These are phyloP conservation scores for Enoplosus armatus DNA, from an alignment of 2,797 vertebrate species.

Conservation along the genomic window DNA sequence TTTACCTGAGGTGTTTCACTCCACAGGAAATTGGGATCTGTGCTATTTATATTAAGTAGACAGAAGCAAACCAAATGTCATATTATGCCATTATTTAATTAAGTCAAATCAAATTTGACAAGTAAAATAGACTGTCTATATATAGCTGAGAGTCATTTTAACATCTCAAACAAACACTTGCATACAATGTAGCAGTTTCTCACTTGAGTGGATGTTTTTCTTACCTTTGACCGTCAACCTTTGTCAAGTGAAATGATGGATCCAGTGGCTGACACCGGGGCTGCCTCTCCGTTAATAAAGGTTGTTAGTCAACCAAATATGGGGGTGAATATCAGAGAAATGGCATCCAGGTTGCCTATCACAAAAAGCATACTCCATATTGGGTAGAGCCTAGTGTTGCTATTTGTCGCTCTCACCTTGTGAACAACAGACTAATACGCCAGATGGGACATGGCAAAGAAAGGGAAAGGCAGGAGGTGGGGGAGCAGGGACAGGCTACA, in stretches of 20 bases:
- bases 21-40: constrained; percentile 28
- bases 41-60: constrained; percentile 27
- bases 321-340: constrained; percentile 74
- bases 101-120: background rate
- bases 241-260: constrained; percentile 65
- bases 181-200: background rate
- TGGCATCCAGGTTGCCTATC: constrained; percentile 68
- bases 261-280: constrained; percentile 53
- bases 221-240: constrained; percentile 71
- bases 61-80: constrained; percentile 28
- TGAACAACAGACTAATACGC: constrained; percentile 48
- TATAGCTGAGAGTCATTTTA: background rate
- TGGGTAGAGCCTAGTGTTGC: constrained; percentile 60
- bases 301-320: constrained; percentile 75
- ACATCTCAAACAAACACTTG: background rate
- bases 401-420: constrained; percentile 77
- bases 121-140: background rate
- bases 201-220: constrained; percentile 19
- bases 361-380: constrained; percentile 69
- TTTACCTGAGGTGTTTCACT: constrained; percentile 59
- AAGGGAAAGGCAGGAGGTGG: constrained; percentile 48
- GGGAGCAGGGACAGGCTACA: constrained; percentile 26
- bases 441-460: constrained; percentile 52
- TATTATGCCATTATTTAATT: constrained; percentile 2
- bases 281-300: constrained; percentile 76